Evolutionary conservation across 53 echinoderm and acorn worm genomes (phyloP), one percentile per base, ranked within the genome.

Genomic region (Astropecten irregularis): DNA sequence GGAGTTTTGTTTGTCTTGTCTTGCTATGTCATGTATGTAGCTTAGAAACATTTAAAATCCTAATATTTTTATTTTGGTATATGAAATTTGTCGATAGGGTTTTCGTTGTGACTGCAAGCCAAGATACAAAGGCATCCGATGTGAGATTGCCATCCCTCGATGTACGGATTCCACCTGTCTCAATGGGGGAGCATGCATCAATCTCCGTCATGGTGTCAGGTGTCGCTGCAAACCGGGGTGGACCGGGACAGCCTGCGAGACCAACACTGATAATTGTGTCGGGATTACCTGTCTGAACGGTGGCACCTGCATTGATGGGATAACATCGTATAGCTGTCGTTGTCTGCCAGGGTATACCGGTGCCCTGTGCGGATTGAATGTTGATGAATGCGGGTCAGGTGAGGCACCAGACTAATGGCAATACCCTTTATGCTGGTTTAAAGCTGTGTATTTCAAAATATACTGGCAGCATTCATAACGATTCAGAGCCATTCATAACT

Each of bases 71-170:
- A 42, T 42, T 42, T 42, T 42, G 42, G 42, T 8, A 42, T n/a
- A n/a, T n/a, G n/a, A n/a, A n/a, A n/a, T n/a, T n/a, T n/a, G 18
- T 72, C 38, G 19, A 13, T 76, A 88, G 19, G 77, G 77, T 68
- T 94, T 91, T 40, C 47, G 76, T n/a, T 94, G 95, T 66, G 52
- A 66, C n/a, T 94, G 95, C 71, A 58, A 34, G 26, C 49, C 39
- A 8, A 77, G 89, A 5, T 94, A 66, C 73, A 76, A 74, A 36
- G 93, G 93, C 56, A 3, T 30, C 29, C 73, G 66, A 16, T 95
- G 95, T 63, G 85, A 95, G 55, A 49, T 33, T 18, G 33, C 89
- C 27, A 67, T 92, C 28, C 84, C 86, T 66, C 89, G 89, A 68
- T 95, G 95, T 46, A 52, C 77, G 21, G 73, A 58, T n/a, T 37